Conservation (phyloP, 2,113 vertebrate genomes). For the Poeciliopsis occidentalis region DNA sequence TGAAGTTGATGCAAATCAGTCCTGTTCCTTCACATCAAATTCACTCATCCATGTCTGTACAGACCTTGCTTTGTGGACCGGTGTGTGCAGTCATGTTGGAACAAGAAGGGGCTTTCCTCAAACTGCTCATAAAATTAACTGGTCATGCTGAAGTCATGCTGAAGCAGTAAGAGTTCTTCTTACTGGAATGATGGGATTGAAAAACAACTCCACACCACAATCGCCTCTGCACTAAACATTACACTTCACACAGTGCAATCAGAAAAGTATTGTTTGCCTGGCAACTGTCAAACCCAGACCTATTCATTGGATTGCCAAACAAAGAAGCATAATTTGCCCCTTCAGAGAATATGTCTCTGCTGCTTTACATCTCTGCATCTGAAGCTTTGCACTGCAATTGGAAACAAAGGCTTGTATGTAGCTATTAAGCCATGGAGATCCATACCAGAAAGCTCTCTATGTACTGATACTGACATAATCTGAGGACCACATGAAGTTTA, state of each 20-base stretch:
- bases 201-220: too few species aligned
- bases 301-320: neutral
- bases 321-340: too few species aligned
- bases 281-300: neutral
- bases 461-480: neutral
- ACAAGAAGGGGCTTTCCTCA: too few species aligned
- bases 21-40: too few species aligned
- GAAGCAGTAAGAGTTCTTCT: neutral
- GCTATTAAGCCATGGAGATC: neutral
- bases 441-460: neutral
- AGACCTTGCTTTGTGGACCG: too few species aligned
- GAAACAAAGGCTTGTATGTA: neutral
- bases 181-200: neutral
- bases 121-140: too few species aligned
- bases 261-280: neutral
- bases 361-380: neutral
- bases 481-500: too few species aligned
- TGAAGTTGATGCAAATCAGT: too few species aligned
- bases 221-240: neutral
- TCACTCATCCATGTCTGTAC: too few species aligned
- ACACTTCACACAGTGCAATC: neutral
- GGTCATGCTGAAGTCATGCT: too few species aligned
- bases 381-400: neutral
- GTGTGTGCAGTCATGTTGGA: too few species aligned
- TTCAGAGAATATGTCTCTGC: neutral